Conservation (phyloP, 2,888 invertebrate genomes). For the Gibbula magus region DNA sequence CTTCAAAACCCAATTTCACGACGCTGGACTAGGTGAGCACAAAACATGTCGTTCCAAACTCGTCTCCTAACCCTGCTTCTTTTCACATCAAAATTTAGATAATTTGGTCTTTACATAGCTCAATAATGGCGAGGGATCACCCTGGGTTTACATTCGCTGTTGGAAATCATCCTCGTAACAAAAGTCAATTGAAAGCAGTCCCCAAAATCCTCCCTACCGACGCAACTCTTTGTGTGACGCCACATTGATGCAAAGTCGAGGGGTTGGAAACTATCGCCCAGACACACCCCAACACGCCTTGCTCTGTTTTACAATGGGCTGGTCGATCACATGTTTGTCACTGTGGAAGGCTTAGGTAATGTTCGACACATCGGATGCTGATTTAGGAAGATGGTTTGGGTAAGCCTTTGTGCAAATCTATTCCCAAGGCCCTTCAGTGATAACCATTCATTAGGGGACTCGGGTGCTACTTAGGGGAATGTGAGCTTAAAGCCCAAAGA, state of each 20-base stretch:
- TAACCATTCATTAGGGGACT: no score
- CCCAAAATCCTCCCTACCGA: not conserved
- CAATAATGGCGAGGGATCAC: not conserved
- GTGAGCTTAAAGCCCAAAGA: no score
- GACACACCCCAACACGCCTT: not conserved
- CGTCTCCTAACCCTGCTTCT: not conserved
- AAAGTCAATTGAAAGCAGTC: conserved; percentile 1
- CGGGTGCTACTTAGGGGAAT: no score
- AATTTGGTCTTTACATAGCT: not conserved
- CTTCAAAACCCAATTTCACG: not conserved
- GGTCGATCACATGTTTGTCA: not conserved
- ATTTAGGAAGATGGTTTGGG: not conserved
- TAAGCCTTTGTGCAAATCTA: not conserved
- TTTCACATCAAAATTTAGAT: not conserved
- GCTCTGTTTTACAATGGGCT: not conserved
- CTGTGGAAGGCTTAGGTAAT: not conserved
- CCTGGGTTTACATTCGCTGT: not conserved
- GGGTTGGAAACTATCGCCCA: conserved; percentile 6
- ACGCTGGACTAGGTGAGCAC: not conserved
- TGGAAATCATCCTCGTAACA: not conserved
- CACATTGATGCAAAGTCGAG: not conserved
- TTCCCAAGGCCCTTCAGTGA: no score
- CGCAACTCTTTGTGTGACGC: not conserved
- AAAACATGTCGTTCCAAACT: not conserved
- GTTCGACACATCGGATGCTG: not conserved